Base-by-base conservation (phyloP, 2,113 vertebrate genomes). In the Bathybates hornii region DNA sequence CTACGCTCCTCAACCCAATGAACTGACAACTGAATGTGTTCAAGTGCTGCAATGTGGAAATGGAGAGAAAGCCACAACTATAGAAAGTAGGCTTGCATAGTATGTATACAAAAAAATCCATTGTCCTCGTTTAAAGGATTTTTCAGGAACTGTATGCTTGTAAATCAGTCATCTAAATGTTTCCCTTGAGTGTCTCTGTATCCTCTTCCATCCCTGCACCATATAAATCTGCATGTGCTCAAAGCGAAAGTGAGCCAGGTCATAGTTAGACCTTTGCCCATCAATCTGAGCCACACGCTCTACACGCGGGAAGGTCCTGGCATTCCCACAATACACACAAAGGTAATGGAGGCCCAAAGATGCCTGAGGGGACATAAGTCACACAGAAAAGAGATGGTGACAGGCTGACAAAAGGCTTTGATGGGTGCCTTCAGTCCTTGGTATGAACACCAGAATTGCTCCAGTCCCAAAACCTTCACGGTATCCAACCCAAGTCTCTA, bases 341-440 rank as follows among this genome's bases (percentile, higher is more conserved):
- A 90, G 81, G 88, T 94, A 93, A 95, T 92, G 88, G 90, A 94
- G 92, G 92, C 90, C 87, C 90, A 82, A 36, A 83, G 85, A 91
- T 71, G 93, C 89, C 88, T 61, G 80, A 84, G 90, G 91, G 89
- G 91, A 89, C 89, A 90, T 87, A 90, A 89, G 92, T 93, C 86
- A 89, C 57, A 29, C 87, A 50, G 87, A 92, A 91, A 92, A 89
- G 88, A 88, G 48, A 87, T 45, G 82, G 87, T 93, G 93, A 95
- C 90, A 89, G 68, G 86, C 87, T 87, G 90, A 93, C 94, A 93
- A 92, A 68, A 91, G 88, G 85, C 79, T 80, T 68, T n/a, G 80
- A 53, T 38, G 68, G 76, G 63, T 88, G 82, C 57, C 88, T 76
- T 87, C 63, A 66, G 86, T 87, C 61, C 84, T 81, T 89, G 84